Evolutionary conservation across 2,888 invertebrate species (phyloP).

Genomic region (Phengaris arion): DNA sequence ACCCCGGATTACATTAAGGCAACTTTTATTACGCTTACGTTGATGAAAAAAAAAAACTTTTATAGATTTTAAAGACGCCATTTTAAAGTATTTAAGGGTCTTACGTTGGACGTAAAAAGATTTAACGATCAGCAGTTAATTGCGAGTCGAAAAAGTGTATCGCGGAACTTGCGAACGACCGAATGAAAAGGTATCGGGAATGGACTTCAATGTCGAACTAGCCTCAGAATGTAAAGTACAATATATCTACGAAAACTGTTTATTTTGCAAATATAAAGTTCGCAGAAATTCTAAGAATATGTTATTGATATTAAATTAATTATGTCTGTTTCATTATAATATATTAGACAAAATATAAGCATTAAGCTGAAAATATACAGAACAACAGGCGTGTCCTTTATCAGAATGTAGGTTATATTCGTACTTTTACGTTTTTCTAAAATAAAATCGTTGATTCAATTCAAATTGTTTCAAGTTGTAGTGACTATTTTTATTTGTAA

Average conservation of each 20-base stretch:
- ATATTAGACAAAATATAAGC: neutral
- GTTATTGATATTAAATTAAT: too few relatives aligned
- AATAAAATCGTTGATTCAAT: constrained; percentile 11
- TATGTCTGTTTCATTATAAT: too few relatives aligned
- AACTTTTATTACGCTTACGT: constrained; percentile 69
- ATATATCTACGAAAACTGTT: too few relatives aligned
- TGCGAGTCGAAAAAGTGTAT: constrained; percentile 48
- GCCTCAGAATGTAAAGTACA: too few relatives aligned
- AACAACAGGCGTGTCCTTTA: neutral
- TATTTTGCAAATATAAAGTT: too few relatives aligned
- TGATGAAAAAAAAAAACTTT: constrained; percentile 73
- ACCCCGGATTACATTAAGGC: constrained; percentile 70
- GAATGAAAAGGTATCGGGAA: neutral
- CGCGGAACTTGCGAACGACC: neutral
- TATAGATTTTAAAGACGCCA: constrained; percentile 73
- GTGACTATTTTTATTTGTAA: constrained; percentile 15
- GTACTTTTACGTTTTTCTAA: neutral
- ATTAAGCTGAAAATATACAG: neutral
- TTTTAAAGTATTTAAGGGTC: constrained; percentile 70
- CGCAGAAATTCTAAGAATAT: too few relatives aligned
- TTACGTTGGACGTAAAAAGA: constrained; percentile 64
- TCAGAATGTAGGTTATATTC: neutral
- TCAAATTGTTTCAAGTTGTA: constrained; percentile 17
- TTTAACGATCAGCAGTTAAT: constrained; percentile 64
- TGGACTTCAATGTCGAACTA: neutral